These are phyloP conservation scores for Pterois miles DNA, from an alignment of 2,797 vertebrate genomes.

Conservation along the genomic window DNA sequence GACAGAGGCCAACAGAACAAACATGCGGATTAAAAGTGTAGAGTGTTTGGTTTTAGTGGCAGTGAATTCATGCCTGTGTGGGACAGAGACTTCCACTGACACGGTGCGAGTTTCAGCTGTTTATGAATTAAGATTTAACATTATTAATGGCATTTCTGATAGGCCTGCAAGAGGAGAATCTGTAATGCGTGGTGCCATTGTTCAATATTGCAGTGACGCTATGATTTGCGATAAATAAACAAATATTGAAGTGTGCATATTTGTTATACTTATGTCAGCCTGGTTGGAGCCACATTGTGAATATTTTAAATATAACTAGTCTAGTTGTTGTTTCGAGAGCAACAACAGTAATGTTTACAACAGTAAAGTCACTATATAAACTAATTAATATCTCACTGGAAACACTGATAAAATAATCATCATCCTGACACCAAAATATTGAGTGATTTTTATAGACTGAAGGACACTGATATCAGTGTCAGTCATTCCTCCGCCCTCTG, in stretches of 20 bases:
- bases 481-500: not conserved
- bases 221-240: not conserved
- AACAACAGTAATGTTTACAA: not conserved
- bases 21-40: conserved; percentile 3
- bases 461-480: not conserved
- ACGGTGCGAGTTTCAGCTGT: not conserved
- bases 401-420: not conserved
- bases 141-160: too few species aligned
- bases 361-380: too few species aligned
- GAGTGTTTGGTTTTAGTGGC: not conserved
- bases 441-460: not conserved
- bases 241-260: not conserved
- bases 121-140: not conserved
- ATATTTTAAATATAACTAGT: not conserved
- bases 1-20: conserved; percentile 52
- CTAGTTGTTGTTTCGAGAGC: too few species aligned
- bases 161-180: not conserved
- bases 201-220: too few species aligned
- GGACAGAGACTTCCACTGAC: not conserved
- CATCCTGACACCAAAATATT: not conserved
- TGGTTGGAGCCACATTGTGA: not conserved
- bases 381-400: not conserved
- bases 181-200: not conserved
- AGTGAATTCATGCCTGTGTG: not conserved
- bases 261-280: not conserved